Conservation (phyloP, 1,140 invertebrate genomes). For the Calephelis nemesis region DNA sequence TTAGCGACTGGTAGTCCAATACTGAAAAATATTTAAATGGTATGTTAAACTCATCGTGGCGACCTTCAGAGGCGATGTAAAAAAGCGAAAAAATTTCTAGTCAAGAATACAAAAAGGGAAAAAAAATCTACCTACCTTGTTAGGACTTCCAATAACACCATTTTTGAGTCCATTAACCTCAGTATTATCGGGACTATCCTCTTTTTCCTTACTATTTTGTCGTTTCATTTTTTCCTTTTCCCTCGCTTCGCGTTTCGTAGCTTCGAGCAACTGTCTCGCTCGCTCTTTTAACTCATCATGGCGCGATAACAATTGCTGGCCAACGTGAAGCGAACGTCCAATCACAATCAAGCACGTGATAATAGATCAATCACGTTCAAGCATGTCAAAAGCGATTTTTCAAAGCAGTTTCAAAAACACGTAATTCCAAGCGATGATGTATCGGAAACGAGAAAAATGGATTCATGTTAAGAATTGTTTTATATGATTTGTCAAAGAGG, state of each 20-base stretch:
- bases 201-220: slow-evolving; percentile 52
- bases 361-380: slow-evolving; percentile 31
- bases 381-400: slow-evolving; percentile 24
- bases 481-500: not conserved
- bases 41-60: too few species aligned
- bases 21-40: too few species aligned
- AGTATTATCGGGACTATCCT: slow-evolving; percentile 41
- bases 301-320: slow-evolving; percentile 85
- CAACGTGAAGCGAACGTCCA: slow-evolving; percentile 42
- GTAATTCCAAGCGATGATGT: slow-evolving; percentile 16
- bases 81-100: too few species aligned
- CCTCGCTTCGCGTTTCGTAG: slow-evolving; percentile 87
- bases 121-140: slow-evolving; percentile 52
- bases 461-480: not conserved
- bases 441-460: slow-evolving; percentile 37
- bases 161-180: slow-evolving; percentile 52
- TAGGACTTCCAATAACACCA: slow-evolving; percentile 54
- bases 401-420: slow-evolving; percentile 17
- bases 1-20: too few species aligned
- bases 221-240: slow-evolving; percentile 78
- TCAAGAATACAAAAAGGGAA: too few species aligned
- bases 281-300: slow-evolving; percentile 93
- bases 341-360: slow-evolving; percentile 35
- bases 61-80: too few species aligned
- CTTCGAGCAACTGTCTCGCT: slow-evolving; percentile 93